A percentile compares a stretch with the other conserved stretches of the same genome.
Conservation (phyloP, 1,140 invertebrate genomes). For the Cataglyphis hispanica region DNA sequence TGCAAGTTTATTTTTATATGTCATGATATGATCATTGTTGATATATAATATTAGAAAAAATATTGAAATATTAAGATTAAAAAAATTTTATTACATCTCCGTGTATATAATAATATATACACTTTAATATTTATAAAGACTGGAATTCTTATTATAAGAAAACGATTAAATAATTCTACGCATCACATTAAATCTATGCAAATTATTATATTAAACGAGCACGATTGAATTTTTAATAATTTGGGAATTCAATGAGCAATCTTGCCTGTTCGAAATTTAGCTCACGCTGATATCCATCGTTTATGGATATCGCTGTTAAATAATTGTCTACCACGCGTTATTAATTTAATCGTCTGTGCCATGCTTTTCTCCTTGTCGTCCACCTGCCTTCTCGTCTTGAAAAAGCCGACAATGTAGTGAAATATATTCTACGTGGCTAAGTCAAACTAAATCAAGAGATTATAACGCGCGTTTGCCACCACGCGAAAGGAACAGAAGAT, state of each 20-base stretch:
- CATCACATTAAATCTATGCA: too few species aligned
- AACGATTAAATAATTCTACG: not conserved
- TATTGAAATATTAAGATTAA: too few species aligned
- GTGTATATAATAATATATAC: not conserved
- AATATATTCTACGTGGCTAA: constrained; percentile 50
- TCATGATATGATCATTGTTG: too few species aligned
- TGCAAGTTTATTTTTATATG: not conserved
- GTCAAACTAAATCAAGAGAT: constrained; percentile 81
- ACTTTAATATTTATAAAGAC: not conserved
- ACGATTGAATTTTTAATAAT: not conserved
- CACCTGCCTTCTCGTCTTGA: not conserved
- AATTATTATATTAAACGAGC: not conserved
- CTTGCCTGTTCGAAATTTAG: constrained; percentile 47
- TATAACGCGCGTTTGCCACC: constrained; percentile 62
- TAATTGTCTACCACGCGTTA: constrained; percentile 52
- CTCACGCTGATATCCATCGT: constrained; percentile 46
- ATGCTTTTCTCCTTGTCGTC: not conserved
- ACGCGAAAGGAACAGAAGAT: constrained; percentile 14
- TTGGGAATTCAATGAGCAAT: constrained; percentile 22
- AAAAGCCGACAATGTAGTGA: constrained; percentile 52
- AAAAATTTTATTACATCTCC: not conserved
- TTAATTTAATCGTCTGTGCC: not conserved
- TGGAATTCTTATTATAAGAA: not conserved
- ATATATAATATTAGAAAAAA: not conserved
- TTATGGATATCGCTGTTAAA: constrained; percentile 55